These are phyloP conservation scores for Brevipalpus yothersi DNA, from an alignment of 1,140 invertebrate genomes.

Conservation along the genomic window DNA sequence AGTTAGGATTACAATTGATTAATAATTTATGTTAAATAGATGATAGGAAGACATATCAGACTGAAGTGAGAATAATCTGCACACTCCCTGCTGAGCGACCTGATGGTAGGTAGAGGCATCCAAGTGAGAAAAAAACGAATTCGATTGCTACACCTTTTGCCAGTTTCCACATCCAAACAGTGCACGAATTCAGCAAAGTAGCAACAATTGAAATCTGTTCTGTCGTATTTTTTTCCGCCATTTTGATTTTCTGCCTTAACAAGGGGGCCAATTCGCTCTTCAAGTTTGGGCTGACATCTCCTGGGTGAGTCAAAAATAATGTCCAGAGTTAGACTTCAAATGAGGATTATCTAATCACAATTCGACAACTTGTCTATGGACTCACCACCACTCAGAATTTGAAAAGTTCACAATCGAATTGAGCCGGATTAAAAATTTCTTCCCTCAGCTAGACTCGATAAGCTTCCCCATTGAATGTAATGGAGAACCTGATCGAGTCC, in stretches of 20 bases:
- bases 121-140: neutral
- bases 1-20: too few relatives aligned
- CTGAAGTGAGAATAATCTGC: neutral
- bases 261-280: neutral
- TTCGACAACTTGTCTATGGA: too few relatives aligned
- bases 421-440: too few relatives aligned
- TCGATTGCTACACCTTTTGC: neutral
- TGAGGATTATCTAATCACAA: too few relatives aligned
- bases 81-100: neutral
- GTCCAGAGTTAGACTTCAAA: too few relatives aligned
- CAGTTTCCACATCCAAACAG: neutral
- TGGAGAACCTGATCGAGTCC: too few relatives aligned
- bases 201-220: neutral
- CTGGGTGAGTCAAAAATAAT: too few relatives aligned
- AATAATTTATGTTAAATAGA: neutral
- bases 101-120: neutral
- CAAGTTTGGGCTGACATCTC: too few relatives aligned
- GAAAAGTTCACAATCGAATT: too few relatives aligned
- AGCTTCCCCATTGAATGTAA: too few relatives aligned
- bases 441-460: too few relatives aligned
- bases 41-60: neutral
- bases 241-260: neutral
- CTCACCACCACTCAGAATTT: too few relatives aligned
- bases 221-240: neutral
- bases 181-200: neutral